A percentile compares a stretch with the other conserved stretches of the same genome.
phyloP scores from a whole-genome alignment of 2,888 invertebrate species.

The Cremastobaeus sp. region DNA sequence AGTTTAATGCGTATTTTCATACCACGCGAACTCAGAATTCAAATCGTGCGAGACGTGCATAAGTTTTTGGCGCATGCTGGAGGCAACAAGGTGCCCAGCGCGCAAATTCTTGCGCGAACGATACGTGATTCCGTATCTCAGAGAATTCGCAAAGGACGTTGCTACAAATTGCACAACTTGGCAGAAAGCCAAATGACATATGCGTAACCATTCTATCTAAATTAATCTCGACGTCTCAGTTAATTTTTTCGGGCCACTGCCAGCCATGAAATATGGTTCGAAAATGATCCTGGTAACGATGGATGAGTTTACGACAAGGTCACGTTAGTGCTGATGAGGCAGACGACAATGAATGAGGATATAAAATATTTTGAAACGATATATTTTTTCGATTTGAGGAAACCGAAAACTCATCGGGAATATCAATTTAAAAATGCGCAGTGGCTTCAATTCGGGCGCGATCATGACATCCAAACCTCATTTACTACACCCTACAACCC shows the following conservation, averaged over 20 bases:
- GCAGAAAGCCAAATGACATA: slow-evolving; percentile 5
- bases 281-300: slow-evolving; percentile 3
- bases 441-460: neutral
- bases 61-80: neutral
- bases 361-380: neutral
- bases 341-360: neutral
- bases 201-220: neutral
- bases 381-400: neutral
- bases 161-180: neutral
- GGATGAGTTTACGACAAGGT: neutral
- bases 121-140: neutral
- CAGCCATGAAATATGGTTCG: neutral
- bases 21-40: neutral
- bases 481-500: slow-evolving; percentile 4
- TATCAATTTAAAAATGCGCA: neutral
- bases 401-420: neutral
- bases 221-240: neutral
- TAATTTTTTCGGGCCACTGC: slow-evolving; percentile 6
- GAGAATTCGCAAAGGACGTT: neutral
- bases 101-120: neutral
- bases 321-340: neutral
- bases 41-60: neutral
- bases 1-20: neutral
- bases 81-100: neutral
- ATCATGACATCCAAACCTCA: neutral